Evolutionary conservation across 2,888 invertebrate species (phyloP).

Genomic region (Latrodectus elegans): DNA sequence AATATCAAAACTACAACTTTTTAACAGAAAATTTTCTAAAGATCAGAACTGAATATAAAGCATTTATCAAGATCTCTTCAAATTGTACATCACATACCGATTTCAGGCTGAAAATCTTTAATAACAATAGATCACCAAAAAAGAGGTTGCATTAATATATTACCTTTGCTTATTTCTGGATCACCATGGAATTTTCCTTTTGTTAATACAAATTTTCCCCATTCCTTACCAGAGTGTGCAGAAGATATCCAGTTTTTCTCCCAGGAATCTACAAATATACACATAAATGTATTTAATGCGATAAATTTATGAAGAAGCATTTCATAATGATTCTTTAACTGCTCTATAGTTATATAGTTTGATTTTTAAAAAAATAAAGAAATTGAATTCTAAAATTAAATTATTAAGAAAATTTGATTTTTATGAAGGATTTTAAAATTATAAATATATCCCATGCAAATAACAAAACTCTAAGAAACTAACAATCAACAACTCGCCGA

Average conservation of each 20-base stretch:
- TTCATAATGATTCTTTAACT: neutral
- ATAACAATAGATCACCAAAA: no score
- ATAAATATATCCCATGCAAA: no score
- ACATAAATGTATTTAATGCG: neutral
- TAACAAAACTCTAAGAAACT: no score
- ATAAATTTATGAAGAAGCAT: neutral
- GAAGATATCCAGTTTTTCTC: slow-evolving; percentile 93
- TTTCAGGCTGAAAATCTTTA: no score
- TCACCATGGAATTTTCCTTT: slow-evolving; percentile 97
- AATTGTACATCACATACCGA: no score
- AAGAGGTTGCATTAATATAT: slow-evolving; percentile 78
- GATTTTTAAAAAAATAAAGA: neutral
- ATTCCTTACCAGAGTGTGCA: slow-evolving; percentile 94
- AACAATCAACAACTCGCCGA: no score
- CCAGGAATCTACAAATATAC: slow-evolving; percentile 84
- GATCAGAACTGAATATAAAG: no score
- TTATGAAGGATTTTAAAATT: no score
- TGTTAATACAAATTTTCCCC: slow-evolving; percentile 91
- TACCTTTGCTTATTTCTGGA: slow-evolving; percentile 90
- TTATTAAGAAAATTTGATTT: neutral
- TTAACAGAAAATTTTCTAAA: no score
- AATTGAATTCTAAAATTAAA: slow-evolving; percentile 3
- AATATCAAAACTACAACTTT: no score
- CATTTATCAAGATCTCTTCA: no score
- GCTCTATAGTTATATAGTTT: neutral